Conservation (phyloP, 2,888 invertebrate genomes). For the Gasteruption jaculator region DNA sequence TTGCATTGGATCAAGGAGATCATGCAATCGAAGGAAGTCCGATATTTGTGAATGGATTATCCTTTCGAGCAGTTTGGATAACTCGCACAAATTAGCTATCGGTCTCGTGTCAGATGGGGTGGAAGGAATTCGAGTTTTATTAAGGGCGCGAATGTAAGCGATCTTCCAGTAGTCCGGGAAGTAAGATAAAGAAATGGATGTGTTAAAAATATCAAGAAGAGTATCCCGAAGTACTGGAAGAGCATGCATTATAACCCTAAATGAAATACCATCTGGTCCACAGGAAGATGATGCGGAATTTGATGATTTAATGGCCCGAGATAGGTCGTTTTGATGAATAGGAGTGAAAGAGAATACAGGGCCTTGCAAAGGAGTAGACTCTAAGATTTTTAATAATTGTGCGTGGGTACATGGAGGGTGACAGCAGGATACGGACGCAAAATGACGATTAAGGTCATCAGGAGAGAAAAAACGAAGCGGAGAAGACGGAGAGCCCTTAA, state of each 20-base stretch:
- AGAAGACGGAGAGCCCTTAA: background rate
- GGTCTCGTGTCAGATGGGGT: slow-evolving; percentile 3
- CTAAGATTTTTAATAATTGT: no score
- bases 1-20: slow-evolving; percentile 8
- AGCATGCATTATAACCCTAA: background rate
- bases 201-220: no score
- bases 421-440: background rate
- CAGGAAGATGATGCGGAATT: no score
- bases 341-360: no score
- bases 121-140: background rate
- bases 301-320: no score
- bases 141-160: background rate
- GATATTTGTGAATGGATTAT: background rate
- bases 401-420: background rate
- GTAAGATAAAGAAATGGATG: no score
- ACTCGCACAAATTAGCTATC: slow-evolving; percentile 4
- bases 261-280: no score
- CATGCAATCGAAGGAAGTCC: background rate
- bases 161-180: no score
- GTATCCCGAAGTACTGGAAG: background rate
- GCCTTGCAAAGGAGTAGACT: no score
- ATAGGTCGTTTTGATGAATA: no score
- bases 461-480: background rate
- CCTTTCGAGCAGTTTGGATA: slow-evolving; percentile 7
- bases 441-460: background rate